Base-by-base conservation (phyloP, 1,140 invertebrate species). In the Tetranychus urticae region DNA sequence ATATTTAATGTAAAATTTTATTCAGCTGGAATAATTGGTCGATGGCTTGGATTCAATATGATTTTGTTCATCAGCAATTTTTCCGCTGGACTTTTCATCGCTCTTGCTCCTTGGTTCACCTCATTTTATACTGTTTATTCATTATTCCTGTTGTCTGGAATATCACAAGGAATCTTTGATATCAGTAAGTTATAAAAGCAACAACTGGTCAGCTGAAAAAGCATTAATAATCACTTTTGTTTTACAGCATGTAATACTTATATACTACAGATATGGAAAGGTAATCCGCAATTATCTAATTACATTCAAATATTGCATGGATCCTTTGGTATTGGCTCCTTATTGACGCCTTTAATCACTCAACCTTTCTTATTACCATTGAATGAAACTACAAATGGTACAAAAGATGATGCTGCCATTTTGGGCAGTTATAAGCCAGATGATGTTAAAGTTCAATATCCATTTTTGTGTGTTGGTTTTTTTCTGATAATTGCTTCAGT, bases 301-400 rank as follows among this genome's bases (percentile, higher is more conserved):
- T 77, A 73, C 60, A 72, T 78, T 62, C 77, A 78, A 66, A 68
- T 73, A 4, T 61, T 78, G 36, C 77, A 78, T 62, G 77, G 77
- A 66, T 72, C 71, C 33, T 77, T 77, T 70, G 76, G 74, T 31
- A 61, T 77, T 39, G 77, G 77, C 35, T 74, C 75, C 1, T 75
- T 77, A 60, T 63, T 77, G 45, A 74, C 76, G 23, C 77, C 77
- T 6, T 67, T 77, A 3, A 63, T 78, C 35, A 72, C 74, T 5
- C 69, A 70, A 31, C 72, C 73, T 1, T 78, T 77, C 62, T 67
- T 77, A 10, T 57, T 57, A 45, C 67, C 62, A 12, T 34, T 57
- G 7, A 52, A n/a, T 52, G 50, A 52, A 52, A 33, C 31, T n/a
- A 33, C 2, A 13, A n/a, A 52, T n/a, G 39, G 39, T 6, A 42